Base-by-base conservation (phyloP, 2,888 invertebrate species). In the Caenorhabditis afra region DNA sequence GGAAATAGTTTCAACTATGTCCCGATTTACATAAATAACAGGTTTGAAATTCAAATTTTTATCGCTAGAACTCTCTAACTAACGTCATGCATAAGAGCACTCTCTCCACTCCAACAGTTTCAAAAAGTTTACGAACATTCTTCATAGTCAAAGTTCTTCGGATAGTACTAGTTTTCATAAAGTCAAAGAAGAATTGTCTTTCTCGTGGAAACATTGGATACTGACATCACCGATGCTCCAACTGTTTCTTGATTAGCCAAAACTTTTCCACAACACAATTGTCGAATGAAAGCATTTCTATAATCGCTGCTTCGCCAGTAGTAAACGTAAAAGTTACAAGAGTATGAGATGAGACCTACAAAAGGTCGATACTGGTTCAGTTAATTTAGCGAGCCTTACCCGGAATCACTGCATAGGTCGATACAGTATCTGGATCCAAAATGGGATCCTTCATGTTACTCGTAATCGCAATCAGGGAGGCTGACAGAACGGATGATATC, bases 181-280 rank as follows among this genome's bases (percentile, higher is more conserved):
- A 5, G 29, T 29, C 7, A 29, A 7, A 29, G 29, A 29, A 29
- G 29, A 29, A 7, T 29, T 29, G 29, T 29, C 29, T 29, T 57
- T 71, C 55, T 55, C 41, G 53, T 62, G 8, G 71, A 57, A 22
- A 52, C 49, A 41, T 64, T 71, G 10, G 71, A 71, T 18, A 71
- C 64, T 58, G 67, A 67, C 58, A 58, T 58, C 23, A 50, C 47
- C 1, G 71, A 64, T n/a, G 45, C 62, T 12, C 45, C 58, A 0
- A 45, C 20, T 18, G 39, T 67, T 18, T 73, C 78, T 14, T 67
- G 59, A 16, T 47, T 67, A 1, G 55, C 41, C 16, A 75, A n/a
- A 22, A 75, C 58, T 44, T 75, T 75, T 52, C 79, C 79, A 55
- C 79, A 79, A n/a, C 68, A 70, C n/a, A 91, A 96, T 96, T 84